Conservation (phyloP, 2,797 vertebrate species). For the Pyrocephalus nanus region DNA sequence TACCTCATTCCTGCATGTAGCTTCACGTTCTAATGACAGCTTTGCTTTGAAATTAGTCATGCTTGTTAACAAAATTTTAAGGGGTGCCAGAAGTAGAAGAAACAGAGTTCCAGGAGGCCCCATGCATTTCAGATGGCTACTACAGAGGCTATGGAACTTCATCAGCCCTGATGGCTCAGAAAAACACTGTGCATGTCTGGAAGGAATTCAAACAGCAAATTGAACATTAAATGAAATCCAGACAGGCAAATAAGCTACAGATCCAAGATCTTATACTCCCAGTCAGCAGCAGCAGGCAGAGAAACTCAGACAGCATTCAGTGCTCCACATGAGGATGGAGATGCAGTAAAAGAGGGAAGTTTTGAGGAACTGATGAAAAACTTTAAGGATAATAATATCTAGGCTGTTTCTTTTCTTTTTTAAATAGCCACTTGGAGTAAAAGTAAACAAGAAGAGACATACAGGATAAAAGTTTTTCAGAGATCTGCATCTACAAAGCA, state of each 20-base stretch:
- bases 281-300: not conserved
- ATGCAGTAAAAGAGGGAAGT: not conserved
- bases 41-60: not conserved
- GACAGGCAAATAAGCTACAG: not conserved
- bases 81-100: not conserved
- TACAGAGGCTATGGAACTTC: not conserved
- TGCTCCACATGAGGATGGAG: not conserved
- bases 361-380: not conserved
- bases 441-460: not conserved
- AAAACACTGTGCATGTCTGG: not conserved
- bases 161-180: not conserved
- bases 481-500: not conserved
- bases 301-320: not conserved
- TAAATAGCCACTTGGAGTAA: not conserved
- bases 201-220: not conserved
- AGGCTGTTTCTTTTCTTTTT: not conserved
- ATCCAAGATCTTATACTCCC: not conserved
- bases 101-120: not conserved
- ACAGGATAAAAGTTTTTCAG: not conserved
- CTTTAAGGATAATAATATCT: not conserved
- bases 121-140: not conserved
- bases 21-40: not conserved
- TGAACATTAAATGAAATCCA: conserved; percentile 6
- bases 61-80: not conserved
- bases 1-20: not conserved